Evolutionary conservation across 2,888 invertebrate species (phyloP).

Genomic region (Lagria hirta): DNA sequence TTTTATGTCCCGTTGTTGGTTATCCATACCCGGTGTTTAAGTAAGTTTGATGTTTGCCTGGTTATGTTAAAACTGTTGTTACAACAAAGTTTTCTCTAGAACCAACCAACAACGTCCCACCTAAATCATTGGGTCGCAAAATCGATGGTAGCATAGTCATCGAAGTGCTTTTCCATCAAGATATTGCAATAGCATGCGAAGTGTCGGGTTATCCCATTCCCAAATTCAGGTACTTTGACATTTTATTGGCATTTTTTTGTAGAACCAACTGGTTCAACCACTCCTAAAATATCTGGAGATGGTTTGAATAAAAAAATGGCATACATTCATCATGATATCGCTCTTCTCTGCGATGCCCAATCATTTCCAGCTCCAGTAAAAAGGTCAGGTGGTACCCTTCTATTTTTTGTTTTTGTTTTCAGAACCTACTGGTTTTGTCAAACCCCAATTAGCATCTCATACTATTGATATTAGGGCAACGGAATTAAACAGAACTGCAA

Average conservation of each 20-base stretch:
- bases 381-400: slow-evolving; percentile 56
- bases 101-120: slow-evolving; percentile 67
- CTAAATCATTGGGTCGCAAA: slow-evolving; percentile 56
- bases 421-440: slow-evolving; percentile 71
- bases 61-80: slow-evolving; percentile 7
- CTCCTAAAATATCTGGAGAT: slow-evolving; percentile 57
- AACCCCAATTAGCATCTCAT: slow-evolving; percentile 63
- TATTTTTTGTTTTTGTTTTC: slow-evolving; percentile 31
- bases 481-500: slow-evolving; percentile 48
- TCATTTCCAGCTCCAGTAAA: slow-evolving; percentile 60
- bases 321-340: slow-evolving; percentile 37
- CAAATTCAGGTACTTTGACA: slow-evolving; percentile 68
- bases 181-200: slow-evolving; percentile 65
- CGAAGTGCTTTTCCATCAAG: slow-evolving; percentile 47
- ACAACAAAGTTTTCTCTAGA: slow-evolving; percentile 56
- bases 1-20: slow-evolving; percentile 70
- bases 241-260: too few relatives aligned
- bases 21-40: slow-evolving; percentile 71
- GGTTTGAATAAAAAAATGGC: slow-evolving; percentile 58
- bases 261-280: slow-evolving; percentile 60
- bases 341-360: slow-evolving; percentile 60
- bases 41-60: slow-evolving; percentile 57
- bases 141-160: slow-evolving; percentile 58
- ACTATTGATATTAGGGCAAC: slow-evolving; percentile 57
- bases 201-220: slow-evolving; percentile 72